Percentiles rank a stretch among this genome's conserved stretches.
Conservation (phyloP, 2,113 vertebrate species). For the Neoarius graeffei region DNA sequence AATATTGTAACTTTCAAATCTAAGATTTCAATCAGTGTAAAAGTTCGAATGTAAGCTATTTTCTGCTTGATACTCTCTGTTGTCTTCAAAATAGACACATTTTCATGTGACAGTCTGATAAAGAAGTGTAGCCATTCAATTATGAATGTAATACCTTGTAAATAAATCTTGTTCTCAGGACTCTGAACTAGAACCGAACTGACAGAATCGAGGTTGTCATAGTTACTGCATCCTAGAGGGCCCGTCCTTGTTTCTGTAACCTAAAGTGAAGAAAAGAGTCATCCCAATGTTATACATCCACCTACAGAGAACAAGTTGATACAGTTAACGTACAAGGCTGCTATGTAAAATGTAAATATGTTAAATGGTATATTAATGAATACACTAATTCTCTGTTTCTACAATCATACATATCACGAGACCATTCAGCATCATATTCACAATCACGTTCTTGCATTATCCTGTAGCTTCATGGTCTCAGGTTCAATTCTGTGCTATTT, state of each 20-base stretch:
- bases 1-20: not conserved
- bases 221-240: constrained; percentile 84
- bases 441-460: no score
- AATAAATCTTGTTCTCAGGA: constrained; percentile 84
- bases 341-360: constrained; percentile 24
- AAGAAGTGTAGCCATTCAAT: constrained; percentile 68
- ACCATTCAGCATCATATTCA: not conserved
- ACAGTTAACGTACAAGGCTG: constrained; percentile 40
- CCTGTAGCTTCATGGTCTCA: not conserved
- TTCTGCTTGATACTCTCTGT: not conserved
- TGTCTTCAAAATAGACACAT: constrained; percentile 54
- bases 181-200: constrained; percentile 85
- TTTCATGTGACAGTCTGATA: constrained; percentile 69
- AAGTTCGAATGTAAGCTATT: not conserved
- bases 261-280: constrained; percentile 63
- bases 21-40: not conserved
- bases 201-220: constrained; percentile 86
- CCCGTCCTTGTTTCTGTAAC: constrained; percentile 84
- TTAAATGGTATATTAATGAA: constrained; percentile 52
- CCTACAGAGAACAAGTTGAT: constrained; percentile 51
- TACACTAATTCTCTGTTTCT: not conserved
- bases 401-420: not conserved
- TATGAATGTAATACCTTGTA: constrained; percentile 79
- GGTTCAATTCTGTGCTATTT: not conserved
- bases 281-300: constrained; percentile 56